Conservation (phyloP, 2,797 vertebrate genomes). For the Girardinus metallicus region DNA sequence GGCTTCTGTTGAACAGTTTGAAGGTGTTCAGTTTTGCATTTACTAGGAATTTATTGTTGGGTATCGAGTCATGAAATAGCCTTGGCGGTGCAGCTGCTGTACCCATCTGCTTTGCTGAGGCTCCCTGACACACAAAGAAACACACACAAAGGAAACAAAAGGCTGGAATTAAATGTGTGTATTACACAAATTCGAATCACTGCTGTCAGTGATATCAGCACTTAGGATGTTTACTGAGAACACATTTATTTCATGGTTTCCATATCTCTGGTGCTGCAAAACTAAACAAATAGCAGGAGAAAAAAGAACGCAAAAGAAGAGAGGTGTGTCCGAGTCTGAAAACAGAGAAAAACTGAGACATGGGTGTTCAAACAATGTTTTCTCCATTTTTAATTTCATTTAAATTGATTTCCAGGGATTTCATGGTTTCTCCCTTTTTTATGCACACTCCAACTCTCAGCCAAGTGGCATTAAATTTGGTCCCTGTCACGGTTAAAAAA, state of each 20-base stretch:
- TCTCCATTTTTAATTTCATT: not conserved
- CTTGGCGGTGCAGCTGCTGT: constrained; percentile 59
- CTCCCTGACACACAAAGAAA: constrained; percentile 11
- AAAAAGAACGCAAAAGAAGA: not conserved
- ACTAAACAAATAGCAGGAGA: not conserved
- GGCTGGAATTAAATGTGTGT: constrained; percentile 25
- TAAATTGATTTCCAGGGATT: not conserved
- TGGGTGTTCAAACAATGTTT: not conserved
- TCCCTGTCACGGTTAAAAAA: not conserved
- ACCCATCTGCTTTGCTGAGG: constrained; percentile 61
- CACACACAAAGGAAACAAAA: not conserved
- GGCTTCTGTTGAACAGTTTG: constrained; percentile 34
- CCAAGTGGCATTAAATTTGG: not conserved
- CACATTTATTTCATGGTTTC: constrained; percentile 10
- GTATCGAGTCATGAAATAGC: constrained; percentile 71
- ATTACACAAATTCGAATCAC: constrained; percentile 11
- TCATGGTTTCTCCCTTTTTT: not conserved
- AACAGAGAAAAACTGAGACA: not conserved
- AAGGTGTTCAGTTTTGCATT: constrained; percentile 59
- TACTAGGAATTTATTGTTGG: constrained; percentile 62
- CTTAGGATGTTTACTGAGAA: constrained; percentile 21
- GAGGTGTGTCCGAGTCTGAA: not conserved
- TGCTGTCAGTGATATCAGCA: constrained; percentile 23
- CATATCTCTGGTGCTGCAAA: not conserved
- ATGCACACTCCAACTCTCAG: not conserved